Percentiles rank a stretch among this genome's conserved stretches.
Evolutionary conservation across 2,797 vertebrate genomes (phyloP).

Genomic region (Falco concolor): DNA sequence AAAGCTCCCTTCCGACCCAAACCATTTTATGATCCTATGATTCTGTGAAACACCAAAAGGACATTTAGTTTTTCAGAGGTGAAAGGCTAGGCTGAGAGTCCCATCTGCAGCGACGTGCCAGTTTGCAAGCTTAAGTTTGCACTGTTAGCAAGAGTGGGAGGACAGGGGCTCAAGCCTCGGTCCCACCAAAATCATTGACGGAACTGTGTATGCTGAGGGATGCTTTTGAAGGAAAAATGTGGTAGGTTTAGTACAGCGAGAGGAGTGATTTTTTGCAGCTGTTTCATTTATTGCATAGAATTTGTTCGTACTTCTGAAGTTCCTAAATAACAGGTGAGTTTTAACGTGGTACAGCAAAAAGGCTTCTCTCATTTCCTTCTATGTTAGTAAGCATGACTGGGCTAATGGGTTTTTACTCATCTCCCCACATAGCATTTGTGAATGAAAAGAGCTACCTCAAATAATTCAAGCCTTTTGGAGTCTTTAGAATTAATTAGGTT

Average conservation of each 20-base stretch:
- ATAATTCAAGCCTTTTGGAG: neutral
- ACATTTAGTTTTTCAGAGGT: neutral
- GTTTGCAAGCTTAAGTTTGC: neutral
- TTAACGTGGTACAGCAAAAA: neutral
- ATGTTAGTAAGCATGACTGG: neutral
- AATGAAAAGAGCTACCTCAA: conserved; percentile 23
- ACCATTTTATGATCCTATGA: rapidly evolving
- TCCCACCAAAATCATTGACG: neutral
- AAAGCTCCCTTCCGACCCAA: neutral
- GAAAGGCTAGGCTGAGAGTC: neutral
- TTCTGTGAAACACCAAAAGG: neutral
- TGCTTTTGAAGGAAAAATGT: neutral
- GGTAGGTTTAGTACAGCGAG: neutral
- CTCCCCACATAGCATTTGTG: neutral
- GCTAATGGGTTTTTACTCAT: neutral
- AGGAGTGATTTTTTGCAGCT: neutral
- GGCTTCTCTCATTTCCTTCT: neutral
- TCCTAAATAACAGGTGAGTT: neutral
- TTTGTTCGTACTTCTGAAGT: neutral
- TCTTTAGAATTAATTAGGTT: conserved; percentile 26
- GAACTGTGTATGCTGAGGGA: neutral
- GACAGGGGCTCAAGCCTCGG: neutral
- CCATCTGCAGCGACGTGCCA: rapidly evolving
- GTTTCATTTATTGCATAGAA: neutral
- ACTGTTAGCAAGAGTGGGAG: neutral